These are phyloP conservation scores for Cacatua alba DNA, from an alignment of 2,113 vertebrate species.

Conservation along the genomic window DNA sequence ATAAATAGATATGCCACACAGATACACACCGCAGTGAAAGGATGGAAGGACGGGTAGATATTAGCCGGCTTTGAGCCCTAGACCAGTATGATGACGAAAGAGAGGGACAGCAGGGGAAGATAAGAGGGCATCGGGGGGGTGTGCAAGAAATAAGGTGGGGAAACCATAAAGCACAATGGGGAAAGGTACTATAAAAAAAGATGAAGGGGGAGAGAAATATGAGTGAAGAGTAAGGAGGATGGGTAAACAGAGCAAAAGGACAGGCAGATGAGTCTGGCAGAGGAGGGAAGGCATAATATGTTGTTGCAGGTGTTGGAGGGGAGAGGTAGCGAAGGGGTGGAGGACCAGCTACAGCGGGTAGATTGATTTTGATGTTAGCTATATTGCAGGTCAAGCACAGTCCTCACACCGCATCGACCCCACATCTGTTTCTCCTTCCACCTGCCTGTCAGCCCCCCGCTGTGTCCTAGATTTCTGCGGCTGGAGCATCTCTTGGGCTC, in stretches of 20 bases:
- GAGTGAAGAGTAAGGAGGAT: background rate
- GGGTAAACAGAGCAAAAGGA: conserved; percentile 15
- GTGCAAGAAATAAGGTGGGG: background rate
- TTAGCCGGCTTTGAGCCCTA: background rate
- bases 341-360: conserved; percentile 17
- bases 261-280: background rate
- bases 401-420: conserved; percentile 23
- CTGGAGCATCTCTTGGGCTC: background rate
- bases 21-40: background rate
- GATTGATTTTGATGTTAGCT: conserved; percentile 68
- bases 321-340: background rate
- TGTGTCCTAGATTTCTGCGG: conserved; percentile 18
- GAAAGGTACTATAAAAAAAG: background rate
- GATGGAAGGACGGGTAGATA: background rate
- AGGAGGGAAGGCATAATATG: background rate
- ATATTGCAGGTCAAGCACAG: conserved; percentile 55
- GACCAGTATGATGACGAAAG: background rate
- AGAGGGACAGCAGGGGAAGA: background rate
- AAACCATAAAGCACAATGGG: background rate
- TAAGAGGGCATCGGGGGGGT: background rate
- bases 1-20: background rate
- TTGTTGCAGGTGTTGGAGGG: background rate
- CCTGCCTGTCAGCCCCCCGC: conserved; percentile 14
- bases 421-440: conserved; percentile 53
- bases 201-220: background rate